Percentiles rank a stretch among this genome's conserved stretches.
These are phyloP conservation scores for Lycaon pictus DNA, from an alignment of 2,113 vertebrate species.

Conservation along the genomic window DNA sequence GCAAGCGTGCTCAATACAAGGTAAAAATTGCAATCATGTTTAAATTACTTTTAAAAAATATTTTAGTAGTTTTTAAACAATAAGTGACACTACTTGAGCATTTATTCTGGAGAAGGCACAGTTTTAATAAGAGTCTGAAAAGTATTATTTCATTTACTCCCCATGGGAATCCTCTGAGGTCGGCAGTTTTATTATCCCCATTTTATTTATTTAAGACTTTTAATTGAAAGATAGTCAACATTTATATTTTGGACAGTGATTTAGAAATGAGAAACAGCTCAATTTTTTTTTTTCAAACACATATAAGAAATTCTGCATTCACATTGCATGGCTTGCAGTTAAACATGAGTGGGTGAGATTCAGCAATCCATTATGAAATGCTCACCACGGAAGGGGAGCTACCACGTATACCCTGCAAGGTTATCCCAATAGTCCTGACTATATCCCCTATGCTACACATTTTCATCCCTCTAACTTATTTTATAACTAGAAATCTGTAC, in stretches of 20 bases:
- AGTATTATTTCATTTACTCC: background rate
- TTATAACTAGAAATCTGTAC: background rate
- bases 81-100: background rate
- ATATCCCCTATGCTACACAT: background rate
- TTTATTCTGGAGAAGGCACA: background rate
- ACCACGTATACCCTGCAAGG: background rate
- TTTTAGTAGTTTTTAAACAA: background rate
- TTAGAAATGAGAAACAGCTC: background rate
- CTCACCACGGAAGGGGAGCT: background rate
- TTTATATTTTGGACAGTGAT: background rate
- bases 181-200: background rate
- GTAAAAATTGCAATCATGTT: background rate
- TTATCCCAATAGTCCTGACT: background rate
- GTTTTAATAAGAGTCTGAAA: background rate
- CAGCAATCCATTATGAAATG: background rate
- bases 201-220: background rate
- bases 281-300: background rate
- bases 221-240: background rate
- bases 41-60: background rate
- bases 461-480: background rate
- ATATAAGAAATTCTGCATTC: background rate
- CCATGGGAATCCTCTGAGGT: background rate
- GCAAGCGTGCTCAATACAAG: background rate
- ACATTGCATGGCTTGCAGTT: background rate
- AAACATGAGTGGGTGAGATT: background rate